Conservation (phyloP, 2,113 vertebrate genomes). For the Speoplatyrhinus poulsoni region DNA sequence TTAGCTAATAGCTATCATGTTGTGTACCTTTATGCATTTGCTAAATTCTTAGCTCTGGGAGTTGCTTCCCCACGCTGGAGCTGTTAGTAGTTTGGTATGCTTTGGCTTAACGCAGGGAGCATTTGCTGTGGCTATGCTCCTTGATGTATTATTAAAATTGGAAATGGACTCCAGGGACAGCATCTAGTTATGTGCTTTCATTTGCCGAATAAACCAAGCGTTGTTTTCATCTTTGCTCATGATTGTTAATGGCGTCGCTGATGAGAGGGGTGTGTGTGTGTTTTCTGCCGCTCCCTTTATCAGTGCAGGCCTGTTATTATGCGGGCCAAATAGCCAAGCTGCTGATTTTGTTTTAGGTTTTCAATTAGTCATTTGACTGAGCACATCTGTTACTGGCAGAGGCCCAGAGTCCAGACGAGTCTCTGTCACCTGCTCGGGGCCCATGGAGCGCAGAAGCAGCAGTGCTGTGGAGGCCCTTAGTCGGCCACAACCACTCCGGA, state of each 20-base stretch:
- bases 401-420: conserved; percentile 85
- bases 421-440: conserved; percentile 87
- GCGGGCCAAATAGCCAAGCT: conserved; percentile 95
- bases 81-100: conserved; percentile 92
- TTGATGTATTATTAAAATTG: conserved; percentile 99
- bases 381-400: conserved; percentile 98
- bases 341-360: conserved; percentile 99
- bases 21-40: conserved; percentile 98
- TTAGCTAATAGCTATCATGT: conserved; percentile 99
- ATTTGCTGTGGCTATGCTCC: conserved; percentile 92
- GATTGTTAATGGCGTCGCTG: conserved; percentile 99
- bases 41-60: conserved; percentile 94
- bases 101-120: conserved; percentile 92
- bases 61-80: conserved; percentile 87
- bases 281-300: conserved; percentile 82
- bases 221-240: conserved; percentile 99
- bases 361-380: conserved; percentile 99
- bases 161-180: conserved; percentile 98
- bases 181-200: conserved; percentile 99
- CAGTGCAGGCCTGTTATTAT: conserved; percentile 93
- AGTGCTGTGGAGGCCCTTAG: conserved; percentile 63
- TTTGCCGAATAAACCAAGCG: conserved; percentile 99
- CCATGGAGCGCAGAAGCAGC: conserved; percentile 80
- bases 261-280: conserved; percentile 94
- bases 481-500: conserved; percentile 69